A percentile compares a stretch with the other conserved stretches of the same genome.
Conservation (phyloP, 2,888 invertebrate species). For the Trissoscelio sp. region DNA sequence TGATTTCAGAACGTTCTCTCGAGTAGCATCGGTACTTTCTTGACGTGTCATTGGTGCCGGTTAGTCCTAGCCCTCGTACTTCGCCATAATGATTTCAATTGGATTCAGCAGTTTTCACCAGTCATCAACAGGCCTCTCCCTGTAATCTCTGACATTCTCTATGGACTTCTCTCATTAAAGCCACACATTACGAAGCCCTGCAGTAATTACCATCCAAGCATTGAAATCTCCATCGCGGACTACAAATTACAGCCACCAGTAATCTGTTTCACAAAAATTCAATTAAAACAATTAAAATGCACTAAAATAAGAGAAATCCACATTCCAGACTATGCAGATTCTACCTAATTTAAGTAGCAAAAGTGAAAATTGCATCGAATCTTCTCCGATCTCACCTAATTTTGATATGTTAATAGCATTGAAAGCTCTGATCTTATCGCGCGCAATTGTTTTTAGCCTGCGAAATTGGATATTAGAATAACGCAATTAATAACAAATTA, state of each 20-base stretch:
- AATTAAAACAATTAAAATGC: slow-evolving; percentile 41
- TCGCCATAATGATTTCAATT: slow-evolving; percentile 23
- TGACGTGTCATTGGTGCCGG: too few relatives aligned
- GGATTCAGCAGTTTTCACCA: slow-evolving; percentile 41
- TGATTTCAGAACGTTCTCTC: too few relatives aligned
- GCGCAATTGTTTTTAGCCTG: slow-evolving; percentile 6
- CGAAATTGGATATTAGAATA: slow-evolving; percentile 29
- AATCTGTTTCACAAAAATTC: neutral
- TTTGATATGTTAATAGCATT: slow-evolving; percentile 37
- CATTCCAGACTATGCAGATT: neutral
- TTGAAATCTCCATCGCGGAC: slow-evolving; percentile 32
- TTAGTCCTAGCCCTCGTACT: neutral
- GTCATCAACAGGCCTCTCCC: slow-evolving; percentile 32
- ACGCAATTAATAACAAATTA: slow-evolving; percentile 49
- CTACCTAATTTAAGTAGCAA: neutral
- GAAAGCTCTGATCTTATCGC: slow-evolving; percentile 25
- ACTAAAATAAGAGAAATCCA: slow-evolving; percentile 30
- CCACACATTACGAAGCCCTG: slow-evolving; percentile 24
- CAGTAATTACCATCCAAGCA: slow-evolving; percentile 37
- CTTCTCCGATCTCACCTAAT: neutral
- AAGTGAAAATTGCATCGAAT: slow-evolving; percentile 26
- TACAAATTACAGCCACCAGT: neutral
- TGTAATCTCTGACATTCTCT: slow-evolving; percentile 39
- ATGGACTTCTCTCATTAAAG: slow-evolving; percentile 39
- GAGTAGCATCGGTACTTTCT: too few relatives aligned